Base-by-base conservation (phyloP, 2,888 invertebrate genomes). In the Drosophila percnosoma region DNA sequence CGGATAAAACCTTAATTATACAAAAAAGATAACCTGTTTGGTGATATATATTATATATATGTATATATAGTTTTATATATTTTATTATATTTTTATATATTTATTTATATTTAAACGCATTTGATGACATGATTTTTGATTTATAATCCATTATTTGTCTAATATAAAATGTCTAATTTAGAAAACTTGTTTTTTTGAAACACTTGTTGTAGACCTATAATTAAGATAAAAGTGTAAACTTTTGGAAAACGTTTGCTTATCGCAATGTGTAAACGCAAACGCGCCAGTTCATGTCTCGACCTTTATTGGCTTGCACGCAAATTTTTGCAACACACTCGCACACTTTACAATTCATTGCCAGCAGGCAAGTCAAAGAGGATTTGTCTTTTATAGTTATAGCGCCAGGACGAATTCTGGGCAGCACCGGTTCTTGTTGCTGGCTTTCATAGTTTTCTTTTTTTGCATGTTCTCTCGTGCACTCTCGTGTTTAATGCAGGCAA, bases 401-500 rank as follows among this genome's bases (percentile, higher is more conserved):
- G 51, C 29, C 42, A 64, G 59, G 63, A 72, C 49, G 29, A 57
- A 29, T 42, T 49, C 15, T 7, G 11, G 33, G 45, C 24, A 21
- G 36, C 21, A n/a, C 21, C 51, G 10, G 2, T 18, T 57, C 15
- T 42, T 31, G 42, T 31, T 10, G 31, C 21, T 57, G 15, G 31
- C 36, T 33, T 54, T 70, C 24, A 27, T 21, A 36, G 13, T 45
- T 45, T 59, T 29, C 49, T 52, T 48, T 31, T 33, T 53, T 24
- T 55, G 24, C 45, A 15, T 24, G 45, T 4, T 38, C 18, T 36
- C 53, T 24, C 27, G 45, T 65, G 36, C 62, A 59, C 65, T 45
- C 57, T 73, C 64, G 72, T 51, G 59, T 80, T 74, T 74, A 71
- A 75, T 83, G 73, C 82, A 73, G 73, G 62, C 82, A 74, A 83